phyloP scores from a whole-genome alignment of 2,888 invertebrate species.

The Pimpla rufipes region DNA sequence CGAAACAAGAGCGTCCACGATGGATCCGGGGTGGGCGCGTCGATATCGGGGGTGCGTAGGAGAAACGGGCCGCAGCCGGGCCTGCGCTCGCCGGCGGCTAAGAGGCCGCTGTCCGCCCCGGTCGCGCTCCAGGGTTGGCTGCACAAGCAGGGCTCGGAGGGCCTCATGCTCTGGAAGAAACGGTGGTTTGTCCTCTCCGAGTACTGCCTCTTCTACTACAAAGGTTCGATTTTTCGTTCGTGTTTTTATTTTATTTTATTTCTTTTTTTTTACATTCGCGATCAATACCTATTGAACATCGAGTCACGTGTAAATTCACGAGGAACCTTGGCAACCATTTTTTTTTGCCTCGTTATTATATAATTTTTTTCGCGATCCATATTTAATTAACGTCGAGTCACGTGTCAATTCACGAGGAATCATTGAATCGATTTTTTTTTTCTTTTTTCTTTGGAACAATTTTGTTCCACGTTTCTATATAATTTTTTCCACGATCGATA shows the following conservation, averaged over 20 bases:
- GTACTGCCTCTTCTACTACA: conserved; percentile 97
- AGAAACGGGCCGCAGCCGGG: conserved; percentile 87
- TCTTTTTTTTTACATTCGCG: neutral
- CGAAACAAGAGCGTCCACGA: conserved; percentile 79
- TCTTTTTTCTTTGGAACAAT: too few relatives aligned
- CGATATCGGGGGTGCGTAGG: conserved; percentile 79
- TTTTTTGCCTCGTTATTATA: too few relatives aligned
- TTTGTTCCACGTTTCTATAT: too few relatives aligned
- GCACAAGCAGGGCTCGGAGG: conserved; percentile 97
- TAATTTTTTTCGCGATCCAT: too few relatives aligned
- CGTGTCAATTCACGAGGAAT: too few relatives aligned
- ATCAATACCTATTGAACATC: neutral
- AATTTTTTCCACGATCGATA: too few relatives aligned
- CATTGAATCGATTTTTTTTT: too few relatives aligned
- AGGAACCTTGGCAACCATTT: too few relatives aligned
- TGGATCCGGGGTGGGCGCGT: conserved; percentile 79
- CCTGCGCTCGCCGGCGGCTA: conserved; percentile 93
- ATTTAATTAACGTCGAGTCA: too few relatives aligned
- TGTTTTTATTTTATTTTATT: too few relatives aligned
- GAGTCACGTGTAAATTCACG: too few relatives aligned
- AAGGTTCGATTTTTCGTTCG: too few relatives aligned
- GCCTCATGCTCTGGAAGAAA: conserved; percentile 97
- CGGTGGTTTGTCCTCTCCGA: conserved; percentile 98
- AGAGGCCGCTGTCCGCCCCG: conserved; percentile 93
- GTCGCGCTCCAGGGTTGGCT: conserved; percentile 96